These are phyloP conservation scores for Ormyrus thymus DNA, from an alignment of 2,888 invertebrate genomes.

Conservation along the genomic window DNA sequence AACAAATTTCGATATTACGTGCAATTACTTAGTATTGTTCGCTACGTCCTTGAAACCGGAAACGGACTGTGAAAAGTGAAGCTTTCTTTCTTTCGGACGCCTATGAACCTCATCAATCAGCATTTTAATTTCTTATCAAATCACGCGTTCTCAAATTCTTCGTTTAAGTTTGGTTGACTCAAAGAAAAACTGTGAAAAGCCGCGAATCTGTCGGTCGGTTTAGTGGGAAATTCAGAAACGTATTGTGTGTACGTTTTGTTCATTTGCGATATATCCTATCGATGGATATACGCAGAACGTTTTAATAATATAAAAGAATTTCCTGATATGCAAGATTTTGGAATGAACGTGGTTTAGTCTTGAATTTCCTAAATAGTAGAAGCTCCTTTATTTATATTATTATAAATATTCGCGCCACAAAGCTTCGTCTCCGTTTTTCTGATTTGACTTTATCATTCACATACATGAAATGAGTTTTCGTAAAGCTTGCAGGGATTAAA, in stretches of 20 bases:
- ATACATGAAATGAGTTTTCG: neutral
- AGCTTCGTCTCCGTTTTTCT: slow-evolving; percentile 15
- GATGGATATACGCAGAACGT: slow-evolving; percentile 38
- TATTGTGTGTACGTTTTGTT: neutral
- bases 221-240: slow-evolving; percentile 34
- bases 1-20: slow-evolving; percentile 37
- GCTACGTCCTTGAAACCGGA: slow-evolving; percentile 68
- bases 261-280: slow-evolving; percentile 26
- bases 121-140: slow-evolving; percentile 14
- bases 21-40: slow-evolving; percentile 42
- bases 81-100: slow-evolving; percentile 31
- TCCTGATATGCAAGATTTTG: slow-evolving; percentile 62
- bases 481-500: no score
- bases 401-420: slow-evolving; percentile 50
- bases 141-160: slow-evolving; percentile 9
- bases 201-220: neutral
- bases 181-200: slow-evolving; percentile 30
- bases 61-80: slow-evolving; percentile 62
- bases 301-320: slow-evolving; percentile 59
- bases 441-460: neutral
- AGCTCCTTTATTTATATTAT: slow-evolving; percentile 59
- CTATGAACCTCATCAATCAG: slow-evolving; percentile 4
- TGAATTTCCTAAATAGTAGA: slow-evolving; percentile 62
- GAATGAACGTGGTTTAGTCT: slow-evolving; percentile 62
- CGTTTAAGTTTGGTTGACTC: neutral